Evolutionary conservation across 2,888 invertebrate genomes (phyloP).

Genomic region (Mesodorylaimus sp.): DNA sequence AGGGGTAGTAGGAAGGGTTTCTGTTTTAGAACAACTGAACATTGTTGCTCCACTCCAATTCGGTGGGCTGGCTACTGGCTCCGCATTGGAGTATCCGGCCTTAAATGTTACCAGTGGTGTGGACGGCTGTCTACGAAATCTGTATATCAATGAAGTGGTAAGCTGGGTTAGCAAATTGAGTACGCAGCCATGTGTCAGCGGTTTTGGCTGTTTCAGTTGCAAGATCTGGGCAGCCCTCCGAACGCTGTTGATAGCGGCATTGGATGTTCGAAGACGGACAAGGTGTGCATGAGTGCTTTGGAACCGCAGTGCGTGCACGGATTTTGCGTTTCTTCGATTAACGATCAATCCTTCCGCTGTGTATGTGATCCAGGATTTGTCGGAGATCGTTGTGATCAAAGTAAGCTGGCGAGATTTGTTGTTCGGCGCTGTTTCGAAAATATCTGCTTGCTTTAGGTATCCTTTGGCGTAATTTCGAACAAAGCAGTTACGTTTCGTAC

Average conservation of each 20-base stretch:
- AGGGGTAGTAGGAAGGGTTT: no score
- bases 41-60: slow-evolving; percentile 85
- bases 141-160: slow-evolving; percentile 68
- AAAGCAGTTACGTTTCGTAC: neutral
- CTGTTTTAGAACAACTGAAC: slow-evolving; percentile 86
- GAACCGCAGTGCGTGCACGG: slow-evolving; percentile 35
- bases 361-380: slow-evolving; percentile 88
- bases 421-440: no score
- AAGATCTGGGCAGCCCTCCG: slow-evolving; percentile 83
- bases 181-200: no score
- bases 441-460: no score
- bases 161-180: no score
- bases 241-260: slow-evolving; percentile 37
- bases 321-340: neutral
- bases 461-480: neutral
- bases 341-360: slow-evolving; percentile 39
- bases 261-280: slow-evolving; percentile 82
- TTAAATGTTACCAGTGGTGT: slow-evolving; percentile 42
- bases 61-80: slow-evolving; percentile 51
- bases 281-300: slow-evolving; percentile 61
- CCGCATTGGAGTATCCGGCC: slow-evolving; percentile 15
- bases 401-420: no score
- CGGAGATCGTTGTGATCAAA: slow-evolving; percentile 41
- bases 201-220: slow-evolving; percentile 56
- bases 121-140: slow-evolving; percentile 83